These are phyloP conservation scores for Gerosis bhagava DNA, from an alignment of 2,888 invertebrate species.

Conservation along the genomic window DNA sequence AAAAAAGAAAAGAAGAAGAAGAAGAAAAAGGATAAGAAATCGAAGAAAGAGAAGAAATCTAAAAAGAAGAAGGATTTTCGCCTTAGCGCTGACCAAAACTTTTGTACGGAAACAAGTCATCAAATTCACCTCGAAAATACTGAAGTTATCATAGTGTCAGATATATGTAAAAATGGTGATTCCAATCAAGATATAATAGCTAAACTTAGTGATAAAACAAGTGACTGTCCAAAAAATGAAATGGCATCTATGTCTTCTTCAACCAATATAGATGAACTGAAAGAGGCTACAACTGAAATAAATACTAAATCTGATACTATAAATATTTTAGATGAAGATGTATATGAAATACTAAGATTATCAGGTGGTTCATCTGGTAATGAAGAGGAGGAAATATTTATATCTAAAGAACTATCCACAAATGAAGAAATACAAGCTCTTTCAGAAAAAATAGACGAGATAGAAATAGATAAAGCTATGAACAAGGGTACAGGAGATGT, in stretches of 20 bases:
- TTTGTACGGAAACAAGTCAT: conserved; percentile 42
- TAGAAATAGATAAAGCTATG: conserved; percentile 55
- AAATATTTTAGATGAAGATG: conserved; percentile 48
- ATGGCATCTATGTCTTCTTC: no score
- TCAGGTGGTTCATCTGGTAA: conserved; percentile 67
- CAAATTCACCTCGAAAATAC: no score
- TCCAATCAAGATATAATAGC: no score
- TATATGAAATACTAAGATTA: conserved; percentile 61
- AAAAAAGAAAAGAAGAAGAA: no score
- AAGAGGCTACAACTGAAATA: no score
- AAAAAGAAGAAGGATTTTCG: conserved; percentile 66
- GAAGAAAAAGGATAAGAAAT: conserved; percentile 66
- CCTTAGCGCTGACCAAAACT: conserved; percentile 58
- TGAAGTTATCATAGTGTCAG: no score
- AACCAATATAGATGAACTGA: no score
- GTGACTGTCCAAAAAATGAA: no score
- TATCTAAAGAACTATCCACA: conserved; percentile 73
- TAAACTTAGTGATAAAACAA: no score
- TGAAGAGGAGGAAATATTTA: conserved; percentile 57
- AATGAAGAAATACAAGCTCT: conserved; percentile 68
- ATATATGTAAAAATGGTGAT: no score
- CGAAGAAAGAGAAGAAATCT: conserved; percentile 59
- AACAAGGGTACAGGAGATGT: conserved; percentile 50
- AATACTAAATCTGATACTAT: no score
- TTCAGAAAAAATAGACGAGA: conserved; percentile 74